These are phyloP conservation scores for Andrena praecox DNA, from an alignment of 2,888 invertebrate genomes.

Conservation along the genomic window DNA sequence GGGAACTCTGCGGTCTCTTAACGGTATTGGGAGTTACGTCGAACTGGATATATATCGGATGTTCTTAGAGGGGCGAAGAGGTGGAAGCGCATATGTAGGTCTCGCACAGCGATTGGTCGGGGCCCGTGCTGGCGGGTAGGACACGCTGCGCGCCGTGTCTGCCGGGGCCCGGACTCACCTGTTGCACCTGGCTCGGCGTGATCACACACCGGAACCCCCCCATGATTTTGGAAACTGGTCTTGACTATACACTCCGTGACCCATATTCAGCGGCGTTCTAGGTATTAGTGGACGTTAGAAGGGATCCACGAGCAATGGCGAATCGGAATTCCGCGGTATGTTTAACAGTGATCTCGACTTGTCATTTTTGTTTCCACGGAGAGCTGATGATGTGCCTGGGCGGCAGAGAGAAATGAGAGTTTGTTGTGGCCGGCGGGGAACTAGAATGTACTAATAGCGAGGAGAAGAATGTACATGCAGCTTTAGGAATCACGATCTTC, in stretches of 20 bases:
- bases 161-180: slow-evolving; percentile 73
- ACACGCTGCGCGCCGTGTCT: slow-evolving; percentile 66
- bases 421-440: no score
- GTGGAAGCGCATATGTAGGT: slow-evolving; percentile 82
- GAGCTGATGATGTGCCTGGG: background rate
- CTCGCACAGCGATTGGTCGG: slow-evolving; percentile 80
- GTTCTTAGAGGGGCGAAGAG: slow-evolving; percentile 66
- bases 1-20: slow-evolving; percentile 63
- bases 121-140: slow-evolving; percentile 66
- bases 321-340: slow-evolving; percentile 7
- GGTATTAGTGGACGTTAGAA: slow-evolving; percentile 4
- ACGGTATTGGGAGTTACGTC: slow-evolving; percentile 80
- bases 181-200: slow-evolving; percentile 73
- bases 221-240: slow-evolving; percentile 67
- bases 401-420: no score
- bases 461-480: no score
- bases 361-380: background rate
- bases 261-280: slow-evolving; percentile 40
- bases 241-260: slow-evolving; percentile 47
- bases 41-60: slow-evolving; percentile 73
- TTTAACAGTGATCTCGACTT: background rate
- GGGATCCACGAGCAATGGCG: slow-evolving; percentile 3
- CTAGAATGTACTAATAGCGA: no score
- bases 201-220: slow-evolving; percentile 68
- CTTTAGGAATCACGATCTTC: no score